Evolutionary conservation across 2,113 vertebrate genomes (phyloP), one percentile per base, ranked within the genome.

Genomic region (Trematomus loennbergii): DNA sequence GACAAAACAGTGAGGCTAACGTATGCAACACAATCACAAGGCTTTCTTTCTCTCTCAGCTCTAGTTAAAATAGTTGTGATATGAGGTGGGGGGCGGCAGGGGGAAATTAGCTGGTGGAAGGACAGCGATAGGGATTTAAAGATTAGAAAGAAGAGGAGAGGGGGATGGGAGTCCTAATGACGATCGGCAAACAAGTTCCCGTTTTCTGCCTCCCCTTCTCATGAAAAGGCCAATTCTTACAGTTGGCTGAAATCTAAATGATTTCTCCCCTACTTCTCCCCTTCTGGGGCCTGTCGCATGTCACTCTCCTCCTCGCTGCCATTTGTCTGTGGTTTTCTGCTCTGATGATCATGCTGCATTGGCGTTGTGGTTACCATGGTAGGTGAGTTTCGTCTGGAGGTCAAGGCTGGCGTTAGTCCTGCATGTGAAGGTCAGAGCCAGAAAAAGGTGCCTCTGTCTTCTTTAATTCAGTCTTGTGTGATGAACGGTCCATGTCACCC

Each of bases 231-330:
- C 84, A 87, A 83, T 86, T 89, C 77, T 87, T 80, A 72, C 76
- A 83, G 82, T 88, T 87, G 86, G 79, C 77, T 92, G 75, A 72
- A 88, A 83, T 81, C 75, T 82, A 85, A 94, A 88, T 78, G 86
- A 87, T 87, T 84, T 83, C 45, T 63, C 50, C 75, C 58, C 79
- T 46, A 20, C 68, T 8, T 52, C 22, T 70, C 63, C 53, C 66
- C 82, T 61, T 68, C 68, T 70, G 74, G 71, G 86, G 29, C 81
- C 63, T 62, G 72, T 83, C 68, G 17, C 73, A 69, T 83, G 81
- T 80, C 86, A 84, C 81, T 86, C 73, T 78, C 72, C 58, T 59
- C 65, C 53, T 85, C 53, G 2, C 78, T 81, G 69, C 77, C 73
- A 67, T 84, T 83, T 81, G 72, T 88, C 77, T 87, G 29, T 15